Base-by-base conservation (phyloP, 2,113 vertebrate genomes). In the Mohoua ochrocephala region DNA sequence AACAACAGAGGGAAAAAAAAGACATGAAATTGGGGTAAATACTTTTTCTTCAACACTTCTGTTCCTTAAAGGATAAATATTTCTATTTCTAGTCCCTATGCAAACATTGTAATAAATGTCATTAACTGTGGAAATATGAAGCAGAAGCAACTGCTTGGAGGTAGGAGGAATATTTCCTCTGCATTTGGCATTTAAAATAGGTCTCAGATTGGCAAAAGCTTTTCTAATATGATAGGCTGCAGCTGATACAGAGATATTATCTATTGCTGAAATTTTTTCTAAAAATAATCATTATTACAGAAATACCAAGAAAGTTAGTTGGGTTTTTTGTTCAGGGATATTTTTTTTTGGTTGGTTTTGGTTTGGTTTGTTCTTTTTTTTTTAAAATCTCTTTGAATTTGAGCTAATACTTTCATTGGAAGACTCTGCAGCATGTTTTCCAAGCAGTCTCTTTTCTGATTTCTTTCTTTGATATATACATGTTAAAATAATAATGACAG, bases 171-270 rank as follows among this genome's bases (percentile, higher is more conserved):
- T 91, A 78, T 73, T 78, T 94, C 78, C 59, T 39, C 19, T 69
- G 13, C 56, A 70, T 84, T 91, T 81, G 67, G 8, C 82, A 78
- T 91, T 89, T 69, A 79, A 87, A 92, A 93, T 52, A 96, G 33
- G 56, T 49, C 50, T 94, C 63, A 79, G 49, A n/a, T 65, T 84
- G 78, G 57, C 45, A 96, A 95, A 97, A 92, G 45, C 53, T 63
- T 95, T 97, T 95, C 15, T 93, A 93, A 47, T 37, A 44, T 91
- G 63, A 92, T 95, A 86, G 78, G 85, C 95, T 94, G 26, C 71
- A 94, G 96, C 91, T 71, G 95, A 94, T 97, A 10, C 80, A 96
- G 30, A 84, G 52, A 80, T 68, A 95, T 83, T 94, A 93, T 50
- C 24, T 94, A 64, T 37, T 88, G 31, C 30, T 78, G 59, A 75